phyloP scores from a whole-genome alignment of 2,888 invertebrate genomes.

The Laothoe populi region DNA sequence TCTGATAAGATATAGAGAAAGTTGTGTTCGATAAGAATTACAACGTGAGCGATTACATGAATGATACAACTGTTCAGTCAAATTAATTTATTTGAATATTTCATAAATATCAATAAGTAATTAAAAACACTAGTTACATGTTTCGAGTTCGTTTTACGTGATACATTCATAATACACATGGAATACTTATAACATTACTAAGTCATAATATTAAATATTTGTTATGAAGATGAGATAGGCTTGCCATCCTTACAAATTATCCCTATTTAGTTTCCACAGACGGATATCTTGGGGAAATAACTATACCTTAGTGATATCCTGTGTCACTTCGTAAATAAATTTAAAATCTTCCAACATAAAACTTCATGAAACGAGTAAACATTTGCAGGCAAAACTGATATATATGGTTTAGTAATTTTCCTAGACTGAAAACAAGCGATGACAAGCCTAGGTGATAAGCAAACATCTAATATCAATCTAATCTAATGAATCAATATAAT shows the following conservation, averaged over 20 bases:
- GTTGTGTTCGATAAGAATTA: slow-evolving; percentile 15
- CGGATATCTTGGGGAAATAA: too few relatives aligned
- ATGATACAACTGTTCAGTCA: slow-evolving; percentile 43
- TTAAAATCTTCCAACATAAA: background rate
- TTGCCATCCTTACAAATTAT: background rate
- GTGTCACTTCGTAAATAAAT: too few relatives aligned
- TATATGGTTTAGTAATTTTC: background rate
- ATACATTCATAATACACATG: slow-evolving; percentile 2
- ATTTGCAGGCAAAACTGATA: background rate
- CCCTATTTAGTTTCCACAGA: too few relatives aligned
- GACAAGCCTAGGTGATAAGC: slow-evolving; percentile 17
- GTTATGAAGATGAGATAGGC: background rate
- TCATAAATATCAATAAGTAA: slow-evolving; percentile 39
- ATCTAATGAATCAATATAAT: too few relatives aligned
- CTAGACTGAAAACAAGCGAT: background rate
- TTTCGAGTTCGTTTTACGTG: slow-evolving; percentile 1
- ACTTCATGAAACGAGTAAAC: background rate
- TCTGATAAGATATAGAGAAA: slow-evolving; percentile 23
- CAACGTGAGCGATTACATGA: slow-evolving; percentile 28
- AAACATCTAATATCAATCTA: slow-evolving; percentile 16
- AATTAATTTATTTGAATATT: slow-evolving; percentile 43
- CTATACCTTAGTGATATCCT: too few relatives aligned
- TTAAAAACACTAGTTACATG: slow-evolving; percentile 1
- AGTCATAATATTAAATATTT: background rate
- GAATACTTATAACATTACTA: background rate